These are phyloP conservation scores for Apteryx mantelli DNA, from an alignment of 2,113 vertebrate species.

Conservation along the genomic window DNA sequence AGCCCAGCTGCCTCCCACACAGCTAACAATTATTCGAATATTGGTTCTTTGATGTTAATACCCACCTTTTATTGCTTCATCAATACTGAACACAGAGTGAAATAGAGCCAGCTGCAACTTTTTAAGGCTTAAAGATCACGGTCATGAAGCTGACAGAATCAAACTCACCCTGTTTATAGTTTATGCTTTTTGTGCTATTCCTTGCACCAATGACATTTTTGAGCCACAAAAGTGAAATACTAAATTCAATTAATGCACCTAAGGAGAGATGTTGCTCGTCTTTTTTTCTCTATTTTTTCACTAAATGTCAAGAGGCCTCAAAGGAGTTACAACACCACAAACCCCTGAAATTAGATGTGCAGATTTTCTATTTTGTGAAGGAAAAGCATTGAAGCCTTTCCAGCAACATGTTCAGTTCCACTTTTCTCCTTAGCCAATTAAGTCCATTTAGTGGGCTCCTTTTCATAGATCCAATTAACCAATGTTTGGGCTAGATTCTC, in stretches of 20 bases:
- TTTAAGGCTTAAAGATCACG: constrained; percentile 38
- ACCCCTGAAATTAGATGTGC: neutral
- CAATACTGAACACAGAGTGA: constrained; percentile 31
- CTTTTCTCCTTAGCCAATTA: neutral
- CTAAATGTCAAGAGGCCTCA: neutral
- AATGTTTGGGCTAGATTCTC: neutral
- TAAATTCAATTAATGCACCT: constrained; percentile 42
- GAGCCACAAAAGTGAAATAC: constrained; percentile 43
- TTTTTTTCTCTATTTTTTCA: neutral
- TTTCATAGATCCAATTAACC: neutral
- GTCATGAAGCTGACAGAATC: constrained; percentile 46
- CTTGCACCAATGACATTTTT: constrained; percentile 31
- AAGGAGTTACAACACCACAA: neutral
- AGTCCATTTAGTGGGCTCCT: neutral
- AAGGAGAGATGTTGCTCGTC: neutral
- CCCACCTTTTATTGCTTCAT: constrained; percentile 42
- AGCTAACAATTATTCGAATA: constrained; percentile 40
- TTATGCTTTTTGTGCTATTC: constrained; percentile 22
- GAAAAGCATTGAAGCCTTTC: neutral
- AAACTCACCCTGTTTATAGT: constrained; percentile 32
- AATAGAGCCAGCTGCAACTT: constrained; percentile 40
- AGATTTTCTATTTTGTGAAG: neutral
- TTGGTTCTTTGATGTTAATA: constrained; percentile 39
- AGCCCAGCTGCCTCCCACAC: neutral
- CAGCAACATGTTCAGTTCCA: neutral